These are phyloP conservation scores for Protodeltote pygarga DNA, from an alignment of 2,888 invertebrate species.

Conservation along the genomic window DNA sequence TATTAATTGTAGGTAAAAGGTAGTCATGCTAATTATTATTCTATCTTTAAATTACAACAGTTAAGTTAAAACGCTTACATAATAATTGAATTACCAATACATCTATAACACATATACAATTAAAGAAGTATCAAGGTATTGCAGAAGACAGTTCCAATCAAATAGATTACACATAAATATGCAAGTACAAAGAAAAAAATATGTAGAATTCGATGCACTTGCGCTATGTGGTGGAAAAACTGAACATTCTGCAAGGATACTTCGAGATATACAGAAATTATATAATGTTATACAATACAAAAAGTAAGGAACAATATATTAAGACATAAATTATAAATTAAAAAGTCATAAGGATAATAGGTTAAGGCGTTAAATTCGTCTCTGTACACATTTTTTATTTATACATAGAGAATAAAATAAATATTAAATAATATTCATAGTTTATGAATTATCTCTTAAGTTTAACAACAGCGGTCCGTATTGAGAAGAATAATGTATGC, in stretches of 20 bases:
- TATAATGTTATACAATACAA: background rate
- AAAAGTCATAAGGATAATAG: no score
- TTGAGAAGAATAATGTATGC: no score
- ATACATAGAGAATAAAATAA: no score
- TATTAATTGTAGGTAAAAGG: no score
- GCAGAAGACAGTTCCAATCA: constrained; percentile 42
- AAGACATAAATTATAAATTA: no score
- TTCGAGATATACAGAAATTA: background rate
- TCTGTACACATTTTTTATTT: no score
- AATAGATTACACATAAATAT: constrained; percentile 45
- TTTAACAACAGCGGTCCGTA: no score
- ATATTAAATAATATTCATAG: no score
- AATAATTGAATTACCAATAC: background rate
- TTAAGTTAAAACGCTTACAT: background rate
- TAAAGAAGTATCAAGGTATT: background rate
- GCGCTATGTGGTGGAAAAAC: constrained; percentile 48
- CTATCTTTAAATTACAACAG: no score
- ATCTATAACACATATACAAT: background rate
- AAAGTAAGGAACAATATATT: background rate
- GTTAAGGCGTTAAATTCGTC: no score
- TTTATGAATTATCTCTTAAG: no score
- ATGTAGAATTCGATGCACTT: constrained; percentile 49
- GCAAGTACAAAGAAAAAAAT: constrained; percentile 55
- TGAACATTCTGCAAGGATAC: constrained; percentile 22
- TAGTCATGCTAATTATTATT: no score